Conservation (phyloP, 1,140 invertebrate species). For the Zaprionus vittiger region DNA sequence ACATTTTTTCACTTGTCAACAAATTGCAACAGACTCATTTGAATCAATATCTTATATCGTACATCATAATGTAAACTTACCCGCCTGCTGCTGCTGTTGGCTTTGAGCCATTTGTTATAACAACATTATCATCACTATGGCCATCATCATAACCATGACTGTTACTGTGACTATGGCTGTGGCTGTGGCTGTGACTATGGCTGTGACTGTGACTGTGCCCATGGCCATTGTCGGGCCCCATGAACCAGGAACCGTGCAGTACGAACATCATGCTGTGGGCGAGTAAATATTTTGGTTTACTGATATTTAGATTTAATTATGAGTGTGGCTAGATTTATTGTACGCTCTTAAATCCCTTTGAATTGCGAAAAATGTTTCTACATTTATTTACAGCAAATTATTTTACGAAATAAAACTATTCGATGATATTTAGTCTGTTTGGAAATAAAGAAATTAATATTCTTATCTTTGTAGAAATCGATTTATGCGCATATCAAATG, state of each 20-base stretch:
- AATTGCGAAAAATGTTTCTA: background rate
- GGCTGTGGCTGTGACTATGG: conserved; percentile 42
- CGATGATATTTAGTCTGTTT: background rate
- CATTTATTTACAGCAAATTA: background rate
- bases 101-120: conserved; percentile 56
- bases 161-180: conserved; percentile 40
- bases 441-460: too few species aligned
- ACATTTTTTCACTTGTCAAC: conserved; percentile 14
- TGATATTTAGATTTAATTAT: conserved; percentile 47
- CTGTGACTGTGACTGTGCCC: conserved; percentile 55
- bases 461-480: too few species aligned
- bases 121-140: conserved; percentile 39
- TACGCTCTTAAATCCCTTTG: background rate
- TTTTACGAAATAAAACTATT: background rate
- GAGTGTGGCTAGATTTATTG: conserved; percentile 6
- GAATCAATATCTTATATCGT: conserved; percentile 41
- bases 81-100: conserved; percentile 15
- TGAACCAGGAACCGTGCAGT: conserved; percentile 87
- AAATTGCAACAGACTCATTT: conserved; percentile 41
- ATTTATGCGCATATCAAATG: too few species aligned
- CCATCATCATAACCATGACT: conserved; percentile 14
- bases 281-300: conserved; percentile 33
- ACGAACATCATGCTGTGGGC: conserved; percentile 89
- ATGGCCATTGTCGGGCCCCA: conserved; percentile 66
- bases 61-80: background rate